Conservation (phyloP, 2,113 vertebrate genomes). For the Elgaria multicarinata region DNA sequence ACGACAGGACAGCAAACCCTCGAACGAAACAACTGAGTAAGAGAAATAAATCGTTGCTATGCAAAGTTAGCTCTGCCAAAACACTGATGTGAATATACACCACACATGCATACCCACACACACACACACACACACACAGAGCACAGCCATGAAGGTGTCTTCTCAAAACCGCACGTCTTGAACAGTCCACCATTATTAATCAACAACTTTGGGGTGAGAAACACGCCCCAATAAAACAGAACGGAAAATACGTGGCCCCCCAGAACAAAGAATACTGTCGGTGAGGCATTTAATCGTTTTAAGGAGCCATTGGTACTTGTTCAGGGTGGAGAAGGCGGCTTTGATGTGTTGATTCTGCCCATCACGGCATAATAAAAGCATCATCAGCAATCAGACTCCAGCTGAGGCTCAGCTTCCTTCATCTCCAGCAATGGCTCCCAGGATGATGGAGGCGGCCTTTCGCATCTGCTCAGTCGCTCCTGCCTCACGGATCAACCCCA, state of each 20-base stretch:
- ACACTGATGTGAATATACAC: constrained; percentile 39
- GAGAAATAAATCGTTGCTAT: constrained; percentile 34
- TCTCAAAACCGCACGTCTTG: background rate
- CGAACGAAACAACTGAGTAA: constrained; percentile 40
- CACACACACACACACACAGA: no score
- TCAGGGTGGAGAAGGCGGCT: background rate
- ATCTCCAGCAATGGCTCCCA: background rate
- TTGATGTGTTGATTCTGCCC: background rate
- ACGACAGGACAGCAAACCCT: constrained; percentile 51
- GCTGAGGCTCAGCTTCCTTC: background rate
- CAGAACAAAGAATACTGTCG: constrained; percentile 26
- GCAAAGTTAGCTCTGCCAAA: constrained; percentile 41
- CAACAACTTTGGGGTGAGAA: constrained; percentile 19
- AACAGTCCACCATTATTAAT: constrained; percentile 43
- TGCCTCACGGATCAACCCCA: background rate
- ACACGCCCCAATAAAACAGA: no score
- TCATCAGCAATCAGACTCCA: no score
- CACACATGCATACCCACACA: background rate
- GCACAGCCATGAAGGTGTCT: no score
- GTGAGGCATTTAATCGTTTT: constrained; percentile 30
- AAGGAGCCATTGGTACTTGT: background rate
- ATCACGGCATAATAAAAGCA: no score
- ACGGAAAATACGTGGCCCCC: no score
- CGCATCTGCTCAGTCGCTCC: background rate
- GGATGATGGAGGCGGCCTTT: background rate